Evolutionary conservation across 2,797 vertebrate genomes (phyloP).

Genomic region (Allobates femoralis): DNA sequence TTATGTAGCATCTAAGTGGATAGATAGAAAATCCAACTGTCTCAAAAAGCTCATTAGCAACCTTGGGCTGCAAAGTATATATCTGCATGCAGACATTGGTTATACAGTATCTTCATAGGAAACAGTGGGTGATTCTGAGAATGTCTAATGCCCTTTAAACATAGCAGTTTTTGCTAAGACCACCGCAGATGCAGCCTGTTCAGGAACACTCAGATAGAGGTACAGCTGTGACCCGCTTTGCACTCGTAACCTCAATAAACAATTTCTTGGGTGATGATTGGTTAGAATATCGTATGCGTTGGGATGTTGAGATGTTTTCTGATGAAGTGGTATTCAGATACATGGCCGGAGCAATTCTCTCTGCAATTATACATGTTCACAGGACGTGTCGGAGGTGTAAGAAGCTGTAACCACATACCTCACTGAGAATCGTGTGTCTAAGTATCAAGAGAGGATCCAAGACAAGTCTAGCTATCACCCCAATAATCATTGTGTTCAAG

Average conservation of each 20-base stretch:
- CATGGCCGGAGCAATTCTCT: neutral
- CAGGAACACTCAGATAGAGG: neutral
- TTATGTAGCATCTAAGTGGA: neutral
- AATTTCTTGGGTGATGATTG: neutral
- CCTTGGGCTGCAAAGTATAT: neutral
- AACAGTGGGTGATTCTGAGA: constrained; percentile 70
- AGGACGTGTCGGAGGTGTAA: neutral
- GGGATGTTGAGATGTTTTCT: neutral
- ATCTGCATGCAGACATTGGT: neutral
- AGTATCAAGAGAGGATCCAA: neutral
- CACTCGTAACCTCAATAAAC: neutral
- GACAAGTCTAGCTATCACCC: neutral
- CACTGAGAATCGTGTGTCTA: neutral
- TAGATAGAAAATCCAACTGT: neutral
- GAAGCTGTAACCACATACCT: neutral
- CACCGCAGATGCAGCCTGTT: constrained; percentile 23
- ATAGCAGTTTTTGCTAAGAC: constrained; percentile 57
- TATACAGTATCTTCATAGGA: constrained; percentile 65
- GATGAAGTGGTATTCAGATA: neutral
- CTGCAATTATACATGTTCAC: neutral
- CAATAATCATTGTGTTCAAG: neutral
- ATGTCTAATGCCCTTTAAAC: constrained; percentile 67
- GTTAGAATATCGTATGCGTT: neutral
- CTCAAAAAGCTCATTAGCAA: neutral
- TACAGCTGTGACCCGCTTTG: constrained; percentile 21